Percentiles rank a stretch among this genome's conserved stretches.
phyloP scores from a whole-genome alignment of 2,797 vertebrate genomes.

The Eleutherodactylus coqui region DNA sequence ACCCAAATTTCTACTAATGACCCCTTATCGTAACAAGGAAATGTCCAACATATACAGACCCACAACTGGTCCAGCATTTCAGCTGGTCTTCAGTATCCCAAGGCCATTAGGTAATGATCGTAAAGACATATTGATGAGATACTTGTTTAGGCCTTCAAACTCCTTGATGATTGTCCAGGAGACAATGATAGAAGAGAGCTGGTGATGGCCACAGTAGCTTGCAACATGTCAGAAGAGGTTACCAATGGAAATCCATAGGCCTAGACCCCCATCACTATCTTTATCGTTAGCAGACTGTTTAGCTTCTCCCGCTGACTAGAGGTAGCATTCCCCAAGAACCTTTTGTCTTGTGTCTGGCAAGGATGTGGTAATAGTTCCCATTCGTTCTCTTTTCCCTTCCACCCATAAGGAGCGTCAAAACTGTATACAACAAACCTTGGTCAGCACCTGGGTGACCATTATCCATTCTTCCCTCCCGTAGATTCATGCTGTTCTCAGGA shows the following conservation, averaged over 20 bases:
- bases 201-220: no score
- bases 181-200: no score
- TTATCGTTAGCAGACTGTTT: no score
- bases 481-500: constrained; percentile 52
- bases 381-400: background rate
- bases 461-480: background rate
- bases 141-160: no score
- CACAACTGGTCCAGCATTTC: background rate
- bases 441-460: background rate
- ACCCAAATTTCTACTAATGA: background rate
- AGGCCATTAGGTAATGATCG: background rate
- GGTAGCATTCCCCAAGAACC: no score
- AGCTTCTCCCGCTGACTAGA: no score
- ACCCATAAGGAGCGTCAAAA: background rate
- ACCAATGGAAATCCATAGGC: no score
- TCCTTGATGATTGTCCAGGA: background rate
- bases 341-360: no score
- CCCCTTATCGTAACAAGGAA: background rate
- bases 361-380: no score
- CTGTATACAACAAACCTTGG: background rate
- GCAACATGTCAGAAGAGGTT: no score
- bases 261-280: no score
- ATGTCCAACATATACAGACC: no score
- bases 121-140: background rate
- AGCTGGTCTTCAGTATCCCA: background rate